phyloP scores from a whole-genome alignment of 2,888 invertebrate genomes.

The Stictocephala bisonia region DNA sequence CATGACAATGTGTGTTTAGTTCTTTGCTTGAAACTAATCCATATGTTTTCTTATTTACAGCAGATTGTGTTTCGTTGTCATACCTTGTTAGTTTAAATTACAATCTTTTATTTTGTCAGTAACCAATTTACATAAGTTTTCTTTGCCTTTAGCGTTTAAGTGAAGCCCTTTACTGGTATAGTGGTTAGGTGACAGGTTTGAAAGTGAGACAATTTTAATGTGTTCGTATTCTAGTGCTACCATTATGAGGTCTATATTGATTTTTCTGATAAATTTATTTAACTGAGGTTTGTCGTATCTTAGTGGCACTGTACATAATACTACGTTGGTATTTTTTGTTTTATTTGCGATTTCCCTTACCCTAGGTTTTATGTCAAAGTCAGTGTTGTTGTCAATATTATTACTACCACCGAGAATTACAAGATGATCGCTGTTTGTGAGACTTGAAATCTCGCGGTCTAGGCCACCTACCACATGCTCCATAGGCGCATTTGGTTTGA shows the following conservation, averaged over 20 bases:
- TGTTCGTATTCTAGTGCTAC: too few relatives aligned
- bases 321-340: neutral
- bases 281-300: neutral
- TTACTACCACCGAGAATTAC: neutral
- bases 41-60: too few relatives aligned
- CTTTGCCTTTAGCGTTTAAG: neutral
- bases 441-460: neutral
- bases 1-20: too few relatives aligned
- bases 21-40: too few relatives aligned
- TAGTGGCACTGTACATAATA: neutral
- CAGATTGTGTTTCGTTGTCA: neutral
- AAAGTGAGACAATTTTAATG: constrained; percentile 1
- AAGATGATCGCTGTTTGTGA: neutral
- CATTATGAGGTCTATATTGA: neutral
- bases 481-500: neutral
- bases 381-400: neutral
- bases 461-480: neutral
- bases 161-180: neutral
- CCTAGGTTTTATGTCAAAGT: neutral
- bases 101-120: neutral
- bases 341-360: neutral
- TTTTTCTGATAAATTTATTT: neutral
- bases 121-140: neutral
- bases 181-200: neutral
- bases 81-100: neutral